These are phyloP conservation scores for Dipus sagitta DNA, from an alignment of 2,797 vertebrate genomes.

Conservation along the genomic window DNA sequence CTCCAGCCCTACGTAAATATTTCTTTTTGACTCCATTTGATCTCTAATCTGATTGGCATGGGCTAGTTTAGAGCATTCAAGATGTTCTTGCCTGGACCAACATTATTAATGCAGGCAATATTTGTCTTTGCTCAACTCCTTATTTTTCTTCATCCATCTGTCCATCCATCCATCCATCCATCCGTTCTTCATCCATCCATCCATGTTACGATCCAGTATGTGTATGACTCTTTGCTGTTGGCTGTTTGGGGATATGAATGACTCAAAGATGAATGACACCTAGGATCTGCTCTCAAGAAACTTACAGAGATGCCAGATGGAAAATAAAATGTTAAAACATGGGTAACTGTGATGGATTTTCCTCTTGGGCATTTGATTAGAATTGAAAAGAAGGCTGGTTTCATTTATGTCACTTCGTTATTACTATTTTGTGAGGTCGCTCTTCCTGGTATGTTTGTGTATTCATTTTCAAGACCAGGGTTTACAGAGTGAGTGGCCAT, in stretches of 20 bases:
- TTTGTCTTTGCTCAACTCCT: not conserved
- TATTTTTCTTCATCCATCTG: not conserved
- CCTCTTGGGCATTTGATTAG: conserved; percentile 36
- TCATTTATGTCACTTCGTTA: conserved; percentile 24
- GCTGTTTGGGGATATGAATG: not conserved
- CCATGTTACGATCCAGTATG: conserved; percentile 5
- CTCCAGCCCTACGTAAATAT: no score
- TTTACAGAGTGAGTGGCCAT: conserved; percentile 49
- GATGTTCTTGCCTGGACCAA: not conserved
- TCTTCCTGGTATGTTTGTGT: not conserved
- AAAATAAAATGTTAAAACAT: conserved; percentile 28
- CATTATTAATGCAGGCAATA: not conserved
- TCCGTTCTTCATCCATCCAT: not conserved
- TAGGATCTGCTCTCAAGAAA: not conserved
- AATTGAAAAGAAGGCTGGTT: conserved; percentile 30
- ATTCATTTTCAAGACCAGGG: conserved; percentile 44
- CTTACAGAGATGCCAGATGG: not conserved
- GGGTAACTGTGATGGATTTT: not conserved
- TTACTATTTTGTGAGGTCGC: not conserved
- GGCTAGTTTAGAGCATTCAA: conserved; percentile 7
- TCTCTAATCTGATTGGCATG: not conserved
- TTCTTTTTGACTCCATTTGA: not conserved
- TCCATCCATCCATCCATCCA: not conserved
- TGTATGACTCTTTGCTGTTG: conserved; percentile 1
- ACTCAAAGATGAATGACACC: not conserved